phyloP scores from a whole-genome alignment of 2,797 vertebrate genomes.

The Paedocypris micromegethes region DNA sequence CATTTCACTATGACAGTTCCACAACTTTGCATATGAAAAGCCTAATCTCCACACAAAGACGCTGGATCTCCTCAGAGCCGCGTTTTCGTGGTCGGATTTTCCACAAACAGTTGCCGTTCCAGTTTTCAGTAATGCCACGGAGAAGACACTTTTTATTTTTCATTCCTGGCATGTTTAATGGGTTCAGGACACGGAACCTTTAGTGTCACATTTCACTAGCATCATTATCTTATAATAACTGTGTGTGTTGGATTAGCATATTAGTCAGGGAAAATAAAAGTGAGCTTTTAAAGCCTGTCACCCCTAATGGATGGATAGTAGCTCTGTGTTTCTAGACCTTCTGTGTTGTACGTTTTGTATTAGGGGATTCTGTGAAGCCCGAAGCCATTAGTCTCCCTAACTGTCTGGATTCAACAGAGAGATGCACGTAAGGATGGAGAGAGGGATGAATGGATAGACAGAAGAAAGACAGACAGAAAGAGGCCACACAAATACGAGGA shows the following conservation, averaged over 20 bases:
- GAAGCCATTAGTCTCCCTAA: neutral
- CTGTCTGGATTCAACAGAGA: neutral
- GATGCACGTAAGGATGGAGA: no score
- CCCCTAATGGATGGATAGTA: slow-evolving; percentile 54
- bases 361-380: slow-evolving; percentile 4
- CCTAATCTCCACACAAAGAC: slow-evolving; percentile 29
- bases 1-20: slow-evolving; percentile 8
- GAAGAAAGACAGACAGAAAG: no score
- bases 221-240: slow-evolving; percentile 59
- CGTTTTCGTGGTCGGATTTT: neutral
- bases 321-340: slow-evolving; percentile 47
- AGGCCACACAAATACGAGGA: no score
- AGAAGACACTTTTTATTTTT: neutral
- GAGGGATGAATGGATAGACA: no score
- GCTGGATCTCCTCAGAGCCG: neutral
- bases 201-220: slow-evolving; percentile 50
- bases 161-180: slow-evolving; percentile 28
- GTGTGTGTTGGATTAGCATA: slow-evolving; percentile 3
- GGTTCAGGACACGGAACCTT: slow-evolving; percentile 42
- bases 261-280: slow-evolving; percentile 36
- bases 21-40: slow-evolving; percentile 20
- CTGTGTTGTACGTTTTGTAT: slow-evolving; percentile 9
- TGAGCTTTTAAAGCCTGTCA: slow-evolving; percentile 49
- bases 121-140: slow-evolving; percentile 16
- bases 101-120: slow-evolving; percentile 1